Base-by-base conservation (phyloP, 2,888 invertebrate genomes). In the Dryomyza anilis region DNA sequence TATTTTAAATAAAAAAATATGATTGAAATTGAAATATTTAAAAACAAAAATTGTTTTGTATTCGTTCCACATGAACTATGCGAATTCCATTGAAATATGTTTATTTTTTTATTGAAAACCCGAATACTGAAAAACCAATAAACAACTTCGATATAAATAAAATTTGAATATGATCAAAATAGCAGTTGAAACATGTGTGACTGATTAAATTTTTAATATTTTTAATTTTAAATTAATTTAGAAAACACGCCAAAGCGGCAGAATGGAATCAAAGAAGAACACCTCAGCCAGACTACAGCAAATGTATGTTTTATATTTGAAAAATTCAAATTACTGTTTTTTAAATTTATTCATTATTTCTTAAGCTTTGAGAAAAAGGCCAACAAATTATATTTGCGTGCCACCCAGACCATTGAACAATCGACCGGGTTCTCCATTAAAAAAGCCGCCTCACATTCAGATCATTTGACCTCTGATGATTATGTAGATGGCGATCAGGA, bases 271-370 rank as follows among this genome's bases (percentile, higher is more conserved):
- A 55, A 89, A 91, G 87, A 65, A 93, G 71, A 90, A 89, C 75
- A 92, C 94, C 39, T 90, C 92, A 0, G 92, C 92, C 73, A 89
- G 93, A 72, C 84, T 95, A 69, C 94, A 94, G 78, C 93, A 93
- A 85, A 92, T 91, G 86, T 90, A 83, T 86, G 76, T 71, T 39
- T 8, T 39, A 39, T 39, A 5, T 3, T n/a, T n/a, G n/a, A n/a
- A n/a, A n/a, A n/a, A n/a, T n/a, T n/a, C n/a, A n/a, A n/a, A n/a
- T n/a, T n/a, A n/a, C n/a, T n/a, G n/a, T n/a, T n/a, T n/a, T n/a
- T n/a, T n/a, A n/a, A n/a, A n/a, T 33, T 3, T 25, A 10, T 23
- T 25, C 10, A 23, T 50, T 6, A 16, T 43, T 45, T 16, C 27
- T 55, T 71, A 70, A 89, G 89, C 14, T 87, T 93, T 69, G 93